Evolutionary conservation across 1,140 invertebrate species (phyloP).

Genomic region (Araneus ventricosus): DNA sequence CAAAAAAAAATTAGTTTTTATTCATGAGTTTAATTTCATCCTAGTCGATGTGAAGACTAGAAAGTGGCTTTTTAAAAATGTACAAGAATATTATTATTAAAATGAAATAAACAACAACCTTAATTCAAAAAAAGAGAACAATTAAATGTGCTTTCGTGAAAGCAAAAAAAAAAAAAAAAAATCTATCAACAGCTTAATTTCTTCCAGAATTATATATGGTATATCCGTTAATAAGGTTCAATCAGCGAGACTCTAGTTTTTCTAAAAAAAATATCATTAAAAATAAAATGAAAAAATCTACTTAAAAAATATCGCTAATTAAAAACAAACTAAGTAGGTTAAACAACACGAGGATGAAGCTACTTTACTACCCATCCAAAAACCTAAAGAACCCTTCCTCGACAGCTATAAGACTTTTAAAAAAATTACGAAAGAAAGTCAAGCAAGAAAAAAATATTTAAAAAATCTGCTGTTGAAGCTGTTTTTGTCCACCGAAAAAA

Average conservation of each 20-base stretch:
- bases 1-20: too few relatives aligned
- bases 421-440: neutral
- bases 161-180: too few relatives aligned
- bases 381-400: conserved; percentile 12
- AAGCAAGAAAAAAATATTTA: neutral
- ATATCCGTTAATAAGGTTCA: neutral
- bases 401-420: neutral
- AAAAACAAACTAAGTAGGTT: conserved; percentile 22
- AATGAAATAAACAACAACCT: too few relatives aligned
- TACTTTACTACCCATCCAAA: conserved; percentile 38
- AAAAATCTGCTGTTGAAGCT: conserved; percentile 37
- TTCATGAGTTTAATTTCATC: too few relatives aligned
- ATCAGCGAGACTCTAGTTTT: neutral
- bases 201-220: neutral
- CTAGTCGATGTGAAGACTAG: too few relatives aligned
- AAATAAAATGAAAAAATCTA: neutral
- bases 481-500: conserved; percentile 19
- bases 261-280: neutral
- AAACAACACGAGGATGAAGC: neutral
- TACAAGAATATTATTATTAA: too few relatives aligned
- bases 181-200: neutral
- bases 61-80: too few relatives aligned
- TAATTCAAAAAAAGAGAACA: too few relatives aligned
- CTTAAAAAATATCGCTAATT: neutral
- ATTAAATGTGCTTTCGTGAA: too few relatives aligned